phyloP scores from a whole-genome alignment of 2,888 invertebrate genomes.

The Dasysyrphus albostriatus region DNA sequence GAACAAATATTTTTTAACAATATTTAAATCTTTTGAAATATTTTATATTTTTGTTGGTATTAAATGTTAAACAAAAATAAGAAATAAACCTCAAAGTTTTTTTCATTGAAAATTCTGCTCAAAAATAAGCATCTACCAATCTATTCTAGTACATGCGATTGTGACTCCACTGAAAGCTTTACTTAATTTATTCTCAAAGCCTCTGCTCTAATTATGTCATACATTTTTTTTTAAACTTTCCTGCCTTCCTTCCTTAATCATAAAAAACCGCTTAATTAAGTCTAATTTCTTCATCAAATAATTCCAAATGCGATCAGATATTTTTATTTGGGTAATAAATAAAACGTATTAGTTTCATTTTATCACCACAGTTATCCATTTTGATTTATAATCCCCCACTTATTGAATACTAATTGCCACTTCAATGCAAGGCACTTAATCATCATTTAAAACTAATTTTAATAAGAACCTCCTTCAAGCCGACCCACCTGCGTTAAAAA shows the following conservation, averaged over 20 bases:
- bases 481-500: slow-evolving; percentile 7
- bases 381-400: slow-evolving; percentile 26
- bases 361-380: slow-evolving; percentile 18
- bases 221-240: not conserved
- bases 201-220: not conserved
- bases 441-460: not conserved
- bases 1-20: too few species aligned
- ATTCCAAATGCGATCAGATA: slow-evolving; percentile 8
- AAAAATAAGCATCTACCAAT: too few species aligned
- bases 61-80: too few species aligned
- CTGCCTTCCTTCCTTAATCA: not conserved
- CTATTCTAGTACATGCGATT: too few species aligned
- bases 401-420: slow-evolving; percentile 56
- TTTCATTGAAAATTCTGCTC: too few species aligned
- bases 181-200: not conserved
- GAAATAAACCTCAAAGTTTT: too few species aligned
- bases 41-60: too few species aligned
- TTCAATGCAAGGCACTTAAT: slow-evolving; percentile 24
- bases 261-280: not conserved
- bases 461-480: slow-evolving; percentile 6
- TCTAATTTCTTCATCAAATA: not conserved
- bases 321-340: slow-evolving; percentile 15
- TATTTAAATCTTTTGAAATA: too few species aligned
- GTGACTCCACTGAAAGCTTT: not conserved
- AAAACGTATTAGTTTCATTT: slow-evolving; percentile 22